Evolutionary conservation across 2,797 vertebrate genomes (phyloP).

Genomic region (Pseudopleuronectes americanus): DNA sequence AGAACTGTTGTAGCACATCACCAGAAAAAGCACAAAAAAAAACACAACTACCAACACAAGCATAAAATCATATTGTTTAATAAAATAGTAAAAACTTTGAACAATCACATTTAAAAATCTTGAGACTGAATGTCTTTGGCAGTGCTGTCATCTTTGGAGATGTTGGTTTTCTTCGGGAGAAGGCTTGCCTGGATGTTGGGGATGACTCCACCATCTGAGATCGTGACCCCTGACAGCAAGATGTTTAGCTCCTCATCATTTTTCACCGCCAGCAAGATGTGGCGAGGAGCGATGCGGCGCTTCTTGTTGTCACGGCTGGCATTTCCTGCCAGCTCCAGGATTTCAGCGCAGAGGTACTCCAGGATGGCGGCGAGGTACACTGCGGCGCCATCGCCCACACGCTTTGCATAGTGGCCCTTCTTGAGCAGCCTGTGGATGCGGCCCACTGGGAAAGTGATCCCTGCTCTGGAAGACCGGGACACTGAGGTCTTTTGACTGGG

Average conservation of each 20-base stretch:
- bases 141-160: constrained; percentile 21
- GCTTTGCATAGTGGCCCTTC: constrained; percentile 67
- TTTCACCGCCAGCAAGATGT: constrained; percentile 84
- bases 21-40: background rate
- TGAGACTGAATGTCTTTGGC: constrained; percentile 69
- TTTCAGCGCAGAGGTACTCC: constrained; percentile 85
- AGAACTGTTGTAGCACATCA: background rate
- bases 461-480: constrained; percentile 73
- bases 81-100: accelerated
- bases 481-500: background rate
- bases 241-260: constrained; percentile 83
- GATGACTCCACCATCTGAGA: constrained; percentile 83
- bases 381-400: constrained; percentile 71
- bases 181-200: constrained; percentile 82
- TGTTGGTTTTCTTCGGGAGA: constrained; percentile 78
- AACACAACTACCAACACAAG: background rate
- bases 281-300: constrained; percentile 79
- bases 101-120: constrained; percentile 70
- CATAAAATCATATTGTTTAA: background rate
- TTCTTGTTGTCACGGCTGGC: constrained; percentile 81
- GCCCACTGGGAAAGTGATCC: constrained; percentile 84
- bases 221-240: constrained; percentile 76
- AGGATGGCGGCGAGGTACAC: constrained; percentile 82
- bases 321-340: constrained; percentile 84
- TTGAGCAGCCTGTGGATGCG: constrained; percentile 78